Evolutionary conservation across 2,113 vertebrate genomes (phyloP).

Genomic region (Eptatretus burgeri): DNA sequence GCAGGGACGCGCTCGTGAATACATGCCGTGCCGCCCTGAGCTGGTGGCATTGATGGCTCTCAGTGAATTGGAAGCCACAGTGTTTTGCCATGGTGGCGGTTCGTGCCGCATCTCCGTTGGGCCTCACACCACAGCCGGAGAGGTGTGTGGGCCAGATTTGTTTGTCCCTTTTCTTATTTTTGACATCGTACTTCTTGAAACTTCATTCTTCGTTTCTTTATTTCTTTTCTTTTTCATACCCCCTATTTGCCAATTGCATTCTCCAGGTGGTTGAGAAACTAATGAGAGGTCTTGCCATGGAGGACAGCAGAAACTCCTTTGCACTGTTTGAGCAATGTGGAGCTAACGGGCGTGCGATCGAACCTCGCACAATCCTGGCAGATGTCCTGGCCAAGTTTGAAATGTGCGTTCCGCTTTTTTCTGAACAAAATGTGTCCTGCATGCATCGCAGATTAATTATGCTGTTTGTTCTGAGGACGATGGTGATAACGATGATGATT

Average conservation of each 20-base stretch:
- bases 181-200: too few species aligned
- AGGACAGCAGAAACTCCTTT: conserved; percentile 91
- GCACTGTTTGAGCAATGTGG: conserved; percentile 71
- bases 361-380: conserved; percentile 48
- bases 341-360: conserved; percentile 30
- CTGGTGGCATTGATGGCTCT: conserved; percentile 44
- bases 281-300: conserved; percentile 74
- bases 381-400: conserved; percentile 86
- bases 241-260: conserved; percentile 9
- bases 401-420: conserved; percentile 24
- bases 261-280: conserved; percentile 81
- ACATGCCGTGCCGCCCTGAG: conserved; percentile 60
- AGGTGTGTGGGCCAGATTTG: conserved; percentile 24
- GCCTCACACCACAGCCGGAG: conserved; percentile 77
- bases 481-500: too few species aligned
- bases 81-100: conserved; percentile 76
- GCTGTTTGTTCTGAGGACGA: too few species aligned
- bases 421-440: too few species aligned
- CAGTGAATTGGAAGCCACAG: conserved; percentile 65
- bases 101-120: conserved; percentile 85
- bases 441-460: too few species aligned
- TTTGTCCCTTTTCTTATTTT: too few species aligned
- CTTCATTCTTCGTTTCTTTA: neutral
- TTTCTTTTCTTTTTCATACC: neutral
- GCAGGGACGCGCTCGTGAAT: conserved; percentile 52